Percentiles rank a stretch among this genome's conserved stretches.
Evolutionary conservation across 2,888 invertebrate species (phyloP).

Genomic region (Trileptium ribeirensis): DNA sequence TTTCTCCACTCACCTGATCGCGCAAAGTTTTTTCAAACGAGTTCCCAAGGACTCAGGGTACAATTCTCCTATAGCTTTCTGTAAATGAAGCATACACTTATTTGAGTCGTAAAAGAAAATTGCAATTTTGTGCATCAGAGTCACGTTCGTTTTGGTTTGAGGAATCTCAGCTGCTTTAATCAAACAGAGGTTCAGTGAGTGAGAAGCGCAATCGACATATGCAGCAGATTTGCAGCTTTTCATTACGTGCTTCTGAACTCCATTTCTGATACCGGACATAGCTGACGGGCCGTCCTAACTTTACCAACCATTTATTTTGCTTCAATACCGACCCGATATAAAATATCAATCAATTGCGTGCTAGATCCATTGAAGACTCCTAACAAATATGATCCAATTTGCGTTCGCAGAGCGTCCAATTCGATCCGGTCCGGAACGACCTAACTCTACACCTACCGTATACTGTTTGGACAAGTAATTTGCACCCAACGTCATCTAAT

Average conservation of each 20-base stretch:
- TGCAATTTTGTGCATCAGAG: background rate
- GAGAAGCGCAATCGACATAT: slow-evolving; percentile 11
- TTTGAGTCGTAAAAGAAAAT: background rate
- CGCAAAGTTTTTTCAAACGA: background rate
- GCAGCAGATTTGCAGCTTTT: background rate
- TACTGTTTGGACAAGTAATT: too few relatives aligned
- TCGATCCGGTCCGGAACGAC: too few relatives aligned
- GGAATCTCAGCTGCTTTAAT: background rate
- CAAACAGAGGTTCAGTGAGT: too few relatives aligned
- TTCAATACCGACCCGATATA: too few relatives aligned
- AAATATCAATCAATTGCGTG: too few relatives aligned
- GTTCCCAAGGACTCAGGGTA: background rate
- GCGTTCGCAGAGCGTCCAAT: too few relatives aligned
- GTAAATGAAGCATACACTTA: background rate
- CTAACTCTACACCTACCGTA: too few relatives aligned
- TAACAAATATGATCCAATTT: too few relatives aligned
- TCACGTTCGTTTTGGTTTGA: background rate
- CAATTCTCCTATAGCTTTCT: background rate
- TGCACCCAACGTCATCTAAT: too few relatives aligned
- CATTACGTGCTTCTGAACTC: background rate
- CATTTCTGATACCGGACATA: background rate
- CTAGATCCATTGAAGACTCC: too few relatives aligned
- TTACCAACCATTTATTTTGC: background rate
- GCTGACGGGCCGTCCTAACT: background rate
- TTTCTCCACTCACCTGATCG: background rate